Evolutionary conservation across 2,888 invertebrate species (phyloP).

Genomic region (Standfussiana lucernea): DNA sequence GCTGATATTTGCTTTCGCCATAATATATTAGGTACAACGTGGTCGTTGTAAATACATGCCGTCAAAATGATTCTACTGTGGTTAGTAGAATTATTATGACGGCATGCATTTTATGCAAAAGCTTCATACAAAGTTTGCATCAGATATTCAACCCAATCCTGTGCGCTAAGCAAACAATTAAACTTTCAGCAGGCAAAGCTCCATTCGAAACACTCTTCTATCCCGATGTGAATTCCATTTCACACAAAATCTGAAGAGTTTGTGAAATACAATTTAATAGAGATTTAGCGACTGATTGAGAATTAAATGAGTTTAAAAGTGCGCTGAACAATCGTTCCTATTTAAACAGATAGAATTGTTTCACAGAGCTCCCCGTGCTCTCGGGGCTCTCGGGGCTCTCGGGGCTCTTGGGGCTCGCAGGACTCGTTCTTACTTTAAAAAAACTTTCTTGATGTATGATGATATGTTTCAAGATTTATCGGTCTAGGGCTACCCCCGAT

Average conservation of each 20-base stretch:
- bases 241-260: slow-evolving; percentile 15
- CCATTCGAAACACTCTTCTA: slow-evolving; percentile 1
- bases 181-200: neutral
- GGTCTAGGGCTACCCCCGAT: slow-evolving; percentile 37
- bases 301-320: slow-evolving; percentile 28
- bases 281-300: slow-evolving; percentile 28
- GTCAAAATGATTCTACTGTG: too few relatives aligned
- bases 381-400: neutral
- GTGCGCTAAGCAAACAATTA: neutral
- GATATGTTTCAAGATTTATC: slow-evolving; percentile 49
- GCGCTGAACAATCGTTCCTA: neutral
- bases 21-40: neutral
- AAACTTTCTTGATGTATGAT: slow-evolving; percentile 54
- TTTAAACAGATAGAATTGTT: slow-evolving; percentile 6
- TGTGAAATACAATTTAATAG: slow-evolving; percentile 36
- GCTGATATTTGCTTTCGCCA: neutral
- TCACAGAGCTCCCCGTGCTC: neutral
- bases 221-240: neutral
- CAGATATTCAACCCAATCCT: neutral
- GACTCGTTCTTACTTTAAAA: slow-evolving; percentile 10
- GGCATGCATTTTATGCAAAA: neutral
- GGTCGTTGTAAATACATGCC: too few relatives aligned
- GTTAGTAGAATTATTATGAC: neutral
- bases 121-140: neutral
- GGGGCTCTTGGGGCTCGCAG: neutral